Evolutionary conservation across 2,797 vertebrate species (phyloP).

Genomic region (Galagoides demidoff): DNA sequence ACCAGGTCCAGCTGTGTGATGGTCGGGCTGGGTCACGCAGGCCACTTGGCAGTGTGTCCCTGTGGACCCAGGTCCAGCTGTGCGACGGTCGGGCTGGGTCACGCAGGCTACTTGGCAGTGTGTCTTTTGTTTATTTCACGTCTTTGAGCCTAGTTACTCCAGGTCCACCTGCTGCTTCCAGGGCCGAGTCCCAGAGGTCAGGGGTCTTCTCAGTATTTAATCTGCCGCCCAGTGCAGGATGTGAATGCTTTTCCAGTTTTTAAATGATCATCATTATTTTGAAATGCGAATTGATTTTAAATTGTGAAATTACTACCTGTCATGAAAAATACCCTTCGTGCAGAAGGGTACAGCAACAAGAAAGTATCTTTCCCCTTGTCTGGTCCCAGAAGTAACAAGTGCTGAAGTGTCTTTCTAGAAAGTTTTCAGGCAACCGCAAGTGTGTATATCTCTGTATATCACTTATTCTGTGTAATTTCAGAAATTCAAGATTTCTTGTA

Average conservation of each 20-base stretch:
- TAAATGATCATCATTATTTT: constrained; percentile 44
- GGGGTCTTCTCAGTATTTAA: background rate
- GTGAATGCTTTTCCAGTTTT: background rate
- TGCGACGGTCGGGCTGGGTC: no score
- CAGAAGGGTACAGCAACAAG: background rate
- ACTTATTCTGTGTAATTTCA: background rate
- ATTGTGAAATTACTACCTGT: constrained; percentile 45
- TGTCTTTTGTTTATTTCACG: accelerated
- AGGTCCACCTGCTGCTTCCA: accelerated
- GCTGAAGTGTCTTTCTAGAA: background rate
- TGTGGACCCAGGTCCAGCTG: no score
- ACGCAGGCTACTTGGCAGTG: no score
- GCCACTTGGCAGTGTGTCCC: no score
- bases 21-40: no score
- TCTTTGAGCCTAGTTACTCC: background rate
- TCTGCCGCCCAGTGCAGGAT: background rate
- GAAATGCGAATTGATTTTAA: constrained; percentile 54
- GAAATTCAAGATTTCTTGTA: background rate
- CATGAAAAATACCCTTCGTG: background rate
- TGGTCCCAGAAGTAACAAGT: background rate
- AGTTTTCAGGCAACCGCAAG: accelerated
- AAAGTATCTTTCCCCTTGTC: background rate
- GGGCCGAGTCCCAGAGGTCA: background rate
- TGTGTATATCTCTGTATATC: accelerated
- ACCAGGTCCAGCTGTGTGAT: no score